Conservation (phyloP, 2,113 vertebrate genomes). For the Myrmecobius fasciatus region DNA sequence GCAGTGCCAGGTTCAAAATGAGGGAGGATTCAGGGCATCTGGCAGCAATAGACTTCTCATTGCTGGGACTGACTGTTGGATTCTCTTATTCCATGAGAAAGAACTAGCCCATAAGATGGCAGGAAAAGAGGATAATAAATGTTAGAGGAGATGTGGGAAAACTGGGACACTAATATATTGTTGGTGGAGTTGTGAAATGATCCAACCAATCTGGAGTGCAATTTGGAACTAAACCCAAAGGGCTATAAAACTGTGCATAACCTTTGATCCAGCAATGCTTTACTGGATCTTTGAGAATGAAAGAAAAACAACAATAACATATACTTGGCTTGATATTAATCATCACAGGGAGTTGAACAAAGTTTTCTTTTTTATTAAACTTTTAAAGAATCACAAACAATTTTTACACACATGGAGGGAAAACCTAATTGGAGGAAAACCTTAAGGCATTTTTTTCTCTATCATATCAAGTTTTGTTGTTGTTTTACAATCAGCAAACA, state of each 20-base stretch:
- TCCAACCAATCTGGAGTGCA: no score
- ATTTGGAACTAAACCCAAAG: no score
- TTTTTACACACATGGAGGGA: background rate
- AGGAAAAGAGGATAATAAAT: no score
- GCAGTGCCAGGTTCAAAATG: background rate
- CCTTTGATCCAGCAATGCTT: no score
- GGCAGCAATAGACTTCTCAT: background rate
- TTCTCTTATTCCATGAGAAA: background rate
- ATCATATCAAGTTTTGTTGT: background rate
- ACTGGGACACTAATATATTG: no score
- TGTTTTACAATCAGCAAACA: background rate
- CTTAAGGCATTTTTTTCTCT: background rate
- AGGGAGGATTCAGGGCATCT: background rate
- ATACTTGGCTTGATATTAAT: background rate
- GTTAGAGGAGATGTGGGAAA: no score
- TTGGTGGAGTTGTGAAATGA: no score
- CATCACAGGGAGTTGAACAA: background rate
- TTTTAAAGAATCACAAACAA: background rate
- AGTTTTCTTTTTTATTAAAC: background rate
- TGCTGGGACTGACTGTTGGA: background rate
- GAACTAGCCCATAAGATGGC: background rate
- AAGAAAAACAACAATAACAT: background rate
- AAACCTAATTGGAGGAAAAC: background rate
- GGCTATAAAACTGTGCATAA: no score
- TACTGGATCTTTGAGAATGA: no score